Percentiles rank a stretch among this genome's conserved stretches.
phyloP scores from a whole-genome alignment of 2,113 vertebrate species.

The Desmodus rotundus region DNA sequence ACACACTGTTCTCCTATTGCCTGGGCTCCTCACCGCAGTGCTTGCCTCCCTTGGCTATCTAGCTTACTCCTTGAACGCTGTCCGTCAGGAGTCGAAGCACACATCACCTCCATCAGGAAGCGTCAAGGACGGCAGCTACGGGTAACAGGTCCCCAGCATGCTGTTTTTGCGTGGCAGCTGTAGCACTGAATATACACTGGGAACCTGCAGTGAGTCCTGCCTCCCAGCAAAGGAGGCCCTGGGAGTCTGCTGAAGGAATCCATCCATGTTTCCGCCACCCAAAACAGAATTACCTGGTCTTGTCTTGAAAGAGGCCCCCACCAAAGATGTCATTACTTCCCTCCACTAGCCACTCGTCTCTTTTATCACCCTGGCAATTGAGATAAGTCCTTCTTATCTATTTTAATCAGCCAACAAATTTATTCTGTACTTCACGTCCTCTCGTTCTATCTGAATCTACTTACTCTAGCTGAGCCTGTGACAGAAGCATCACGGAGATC shows the following conservation, averaged over 20 bases:
- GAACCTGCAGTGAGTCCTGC: background rate
- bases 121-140: rapidly evolving
- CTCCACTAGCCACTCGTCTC: background rate
- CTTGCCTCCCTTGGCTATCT: background rate
- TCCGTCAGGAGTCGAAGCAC: background rate
- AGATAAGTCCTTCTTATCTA: background rate
- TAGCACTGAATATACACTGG: background rate
- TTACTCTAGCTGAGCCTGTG: background rate
- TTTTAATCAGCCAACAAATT: background rate
- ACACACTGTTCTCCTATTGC: rapidly evolving
- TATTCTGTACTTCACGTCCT: background rate
- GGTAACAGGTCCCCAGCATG: background rate
- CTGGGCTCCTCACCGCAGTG: background rate
- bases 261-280: background rate
- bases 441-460: background rate
- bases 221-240: background rate
- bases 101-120: background rate
- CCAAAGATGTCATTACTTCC: background rate
- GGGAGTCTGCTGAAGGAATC: background rate
- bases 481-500: background rate
- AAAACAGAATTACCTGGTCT: background rate
- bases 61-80: background rate
- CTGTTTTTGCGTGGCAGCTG: rapidly evolving
- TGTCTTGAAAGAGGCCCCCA: background rate
- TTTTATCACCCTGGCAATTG: background rate